phyloP scores from a whole-genome alignment of 35 echinoderm and acorn worm genomes.

The Ophioderma brevispina region DNA sequence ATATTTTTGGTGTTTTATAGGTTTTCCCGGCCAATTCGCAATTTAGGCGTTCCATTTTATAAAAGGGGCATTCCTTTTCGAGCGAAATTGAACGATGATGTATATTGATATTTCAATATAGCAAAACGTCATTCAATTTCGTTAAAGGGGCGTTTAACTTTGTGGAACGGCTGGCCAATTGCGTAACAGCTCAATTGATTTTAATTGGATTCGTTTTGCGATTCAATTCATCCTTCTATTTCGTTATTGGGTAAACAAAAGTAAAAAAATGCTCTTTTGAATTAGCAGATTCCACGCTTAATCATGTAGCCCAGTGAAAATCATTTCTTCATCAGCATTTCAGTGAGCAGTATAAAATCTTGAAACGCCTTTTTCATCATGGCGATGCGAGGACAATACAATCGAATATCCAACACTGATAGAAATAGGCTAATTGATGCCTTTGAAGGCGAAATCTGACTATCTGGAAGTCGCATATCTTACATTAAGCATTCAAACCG shows the following conservation, averaged over 20 bases:
- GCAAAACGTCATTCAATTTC: background rate
- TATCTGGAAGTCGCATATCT: conserved; percentile 27
- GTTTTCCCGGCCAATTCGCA: background rate
- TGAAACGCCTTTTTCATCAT: background rate
- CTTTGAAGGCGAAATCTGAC: conserved; percentile 9
- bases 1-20: too few species aligned
- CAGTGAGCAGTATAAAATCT: too few species aligned
- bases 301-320: background rate
- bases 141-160: background rate
- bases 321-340: too few species aligned
- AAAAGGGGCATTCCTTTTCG: background rate
- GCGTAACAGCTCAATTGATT: background rate
- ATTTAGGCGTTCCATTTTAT: background rate
- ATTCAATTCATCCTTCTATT: background rate
- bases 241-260: background rate
- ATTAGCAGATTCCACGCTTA: background rate
- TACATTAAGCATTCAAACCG: conserved; percentile 22
- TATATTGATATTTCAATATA: background rate
- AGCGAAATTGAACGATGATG: background rate
- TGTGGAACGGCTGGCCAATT: background rate
- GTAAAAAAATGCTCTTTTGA: background rate
- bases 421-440: conserved; percentile 11
- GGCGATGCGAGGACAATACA: conserved; percentile 12
- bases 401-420: background rate
- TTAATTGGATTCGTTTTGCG: background rate